These are phyloP conservation scores for Liasis olivaceus DNA, from an alignment of 2,797 vertebrate species.

Conservation along the genomic window DNA sequence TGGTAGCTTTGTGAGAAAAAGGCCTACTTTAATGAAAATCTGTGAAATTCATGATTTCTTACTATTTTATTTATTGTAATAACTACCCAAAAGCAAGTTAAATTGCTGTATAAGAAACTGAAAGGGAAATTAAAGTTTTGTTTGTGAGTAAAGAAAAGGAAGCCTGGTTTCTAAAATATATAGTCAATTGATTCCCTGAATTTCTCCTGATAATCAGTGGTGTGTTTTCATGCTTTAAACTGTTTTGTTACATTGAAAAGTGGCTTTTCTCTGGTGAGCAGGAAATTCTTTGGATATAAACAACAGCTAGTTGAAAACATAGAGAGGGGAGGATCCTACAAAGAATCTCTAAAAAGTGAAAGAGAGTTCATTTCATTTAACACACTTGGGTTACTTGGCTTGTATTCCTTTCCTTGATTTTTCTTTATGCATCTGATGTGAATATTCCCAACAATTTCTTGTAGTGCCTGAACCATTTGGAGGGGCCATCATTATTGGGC, in stretches of 20 bases:
- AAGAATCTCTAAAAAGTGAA: neutral
- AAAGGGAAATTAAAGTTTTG: neutral
- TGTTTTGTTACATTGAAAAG: neutral
- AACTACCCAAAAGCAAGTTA: neutral
- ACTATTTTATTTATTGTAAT: neutral
- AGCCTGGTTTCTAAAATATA: neutral
- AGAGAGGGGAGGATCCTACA: neutral
- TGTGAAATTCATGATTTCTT: neutral
- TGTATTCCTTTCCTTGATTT: neutral
- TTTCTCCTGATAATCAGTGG: neutral
- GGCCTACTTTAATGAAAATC: neutral
- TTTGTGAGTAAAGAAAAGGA: neutral
- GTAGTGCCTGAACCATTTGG: conserved; percentile 96
- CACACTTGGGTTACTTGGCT: neutral
- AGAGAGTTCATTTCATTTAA: neutral
- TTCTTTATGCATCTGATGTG: neutral
- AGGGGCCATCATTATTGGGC: conserved; percentile 97
- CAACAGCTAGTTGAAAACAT: neutral
- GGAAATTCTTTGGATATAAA: neutral
- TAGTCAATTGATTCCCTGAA: neutral
- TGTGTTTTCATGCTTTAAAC: neutral
- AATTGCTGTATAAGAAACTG: neutral
- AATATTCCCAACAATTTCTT: conserved; percentile 9
- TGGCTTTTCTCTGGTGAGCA: neutral
- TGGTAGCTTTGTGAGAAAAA: neutral